These are phyloP conservation scores for Callyntrura sp. DNA, from an alignment of 2,888 invertebrate genomes.

Conservation along the genomic window DNA sequence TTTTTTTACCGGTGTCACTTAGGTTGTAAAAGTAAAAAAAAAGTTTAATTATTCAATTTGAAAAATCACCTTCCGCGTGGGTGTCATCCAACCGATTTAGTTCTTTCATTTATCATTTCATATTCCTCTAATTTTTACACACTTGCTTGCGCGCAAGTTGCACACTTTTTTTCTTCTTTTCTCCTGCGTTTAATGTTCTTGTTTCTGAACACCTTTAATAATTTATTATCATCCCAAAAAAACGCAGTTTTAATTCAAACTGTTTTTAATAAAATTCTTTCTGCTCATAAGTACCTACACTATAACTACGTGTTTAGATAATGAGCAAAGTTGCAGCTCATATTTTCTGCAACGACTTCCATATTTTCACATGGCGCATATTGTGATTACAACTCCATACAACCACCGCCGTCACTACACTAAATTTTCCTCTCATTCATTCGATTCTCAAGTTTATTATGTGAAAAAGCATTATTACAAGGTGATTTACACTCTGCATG, in stretches of 20 bases:
- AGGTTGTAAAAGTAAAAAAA: constrained; percentile 30
- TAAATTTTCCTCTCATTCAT: constrained; percentile 59
- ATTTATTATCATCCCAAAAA: constrained; percentile 41
- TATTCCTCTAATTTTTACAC: neutral
- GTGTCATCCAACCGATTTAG: constrained; percentile 4
- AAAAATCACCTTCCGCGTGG: constrained; percentile 53
- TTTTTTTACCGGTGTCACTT: neutral
- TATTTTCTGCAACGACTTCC: constrained; percentile 37
- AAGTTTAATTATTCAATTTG: constrained; percentile 40
- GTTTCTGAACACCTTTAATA: constrained; percentile 29
- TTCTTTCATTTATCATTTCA: constrained; percentile 42
- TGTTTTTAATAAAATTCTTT: neutral
- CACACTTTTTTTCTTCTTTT: constrained; percentile 31
- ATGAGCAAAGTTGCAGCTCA: constrained; percentile 17
- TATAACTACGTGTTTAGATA: neutral
- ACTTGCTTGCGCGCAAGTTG: neutral
- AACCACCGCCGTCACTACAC: neutral
- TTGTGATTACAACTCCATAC: neutral
- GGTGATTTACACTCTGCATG: constrained; percentile 74
- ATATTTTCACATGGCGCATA: constrained; percentile 3
- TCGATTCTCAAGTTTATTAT: constrained; percentile 70
- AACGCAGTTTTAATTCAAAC: constrained; percentile 42
- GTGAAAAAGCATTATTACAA: constrained; percentile 69
- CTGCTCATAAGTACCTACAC: neutral
- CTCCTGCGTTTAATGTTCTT: constrained; percentile 29